A percentile compares a stretch with the other conserved stretches of the same genome.
Evolutionary conservation across 1,140 invertebrate species (phyloP).

Genomic region (Lerema accius): DNA sequence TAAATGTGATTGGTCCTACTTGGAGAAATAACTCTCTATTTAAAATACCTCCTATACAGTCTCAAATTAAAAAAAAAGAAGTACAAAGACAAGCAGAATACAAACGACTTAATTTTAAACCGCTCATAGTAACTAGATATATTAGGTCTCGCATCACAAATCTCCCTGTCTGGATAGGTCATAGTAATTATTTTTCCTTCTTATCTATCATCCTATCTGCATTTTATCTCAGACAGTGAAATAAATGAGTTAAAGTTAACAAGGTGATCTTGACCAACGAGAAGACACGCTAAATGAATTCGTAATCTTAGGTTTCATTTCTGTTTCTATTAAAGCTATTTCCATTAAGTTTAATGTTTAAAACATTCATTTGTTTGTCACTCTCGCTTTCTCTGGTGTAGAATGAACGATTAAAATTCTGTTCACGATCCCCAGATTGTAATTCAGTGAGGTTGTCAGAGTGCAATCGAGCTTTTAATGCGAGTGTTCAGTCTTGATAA

Average conservation of each 20-base stretch:
- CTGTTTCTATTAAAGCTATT: constrained; percentile 11
- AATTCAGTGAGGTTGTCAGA: constrained; percentile 43
- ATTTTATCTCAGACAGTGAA: constrained; percentile 2
- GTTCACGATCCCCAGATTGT: constrained; percentile 38
- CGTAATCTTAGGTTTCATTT: constrained; percentile 33
- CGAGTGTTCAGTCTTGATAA: constrained; percentile 47
- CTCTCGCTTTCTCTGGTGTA: constrained; percentile 57
- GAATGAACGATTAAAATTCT: constrained; percentile 51
- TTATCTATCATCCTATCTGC: neutral
- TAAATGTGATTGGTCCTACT: no score
- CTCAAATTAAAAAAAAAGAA: no score
- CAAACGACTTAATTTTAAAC: no score
- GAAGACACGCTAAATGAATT: constrained; percentile 27
- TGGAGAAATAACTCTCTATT: no score
- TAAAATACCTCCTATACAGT: no score
- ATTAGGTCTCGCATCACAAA: constrained; percentile 4
- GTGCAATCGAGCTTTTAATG: constrained; percentile 38
- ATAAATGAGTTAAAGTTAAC: constrained; percentile 16
- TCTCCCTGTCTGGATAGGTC: no score
- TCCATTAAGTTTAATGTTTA: constrained; percentile 36
- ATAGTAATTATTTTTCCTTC: neutral
- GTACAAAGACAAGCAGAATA: no score
- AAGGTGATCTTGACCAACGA: neutral
- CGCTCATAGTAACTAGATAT: no score
- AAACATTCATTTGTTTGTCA: constrained; percentile 48